Evolutionary conservation across 2,888 invertebrate species (phyloP).

Genomic region (Mesoligia furuncula): DNA sequence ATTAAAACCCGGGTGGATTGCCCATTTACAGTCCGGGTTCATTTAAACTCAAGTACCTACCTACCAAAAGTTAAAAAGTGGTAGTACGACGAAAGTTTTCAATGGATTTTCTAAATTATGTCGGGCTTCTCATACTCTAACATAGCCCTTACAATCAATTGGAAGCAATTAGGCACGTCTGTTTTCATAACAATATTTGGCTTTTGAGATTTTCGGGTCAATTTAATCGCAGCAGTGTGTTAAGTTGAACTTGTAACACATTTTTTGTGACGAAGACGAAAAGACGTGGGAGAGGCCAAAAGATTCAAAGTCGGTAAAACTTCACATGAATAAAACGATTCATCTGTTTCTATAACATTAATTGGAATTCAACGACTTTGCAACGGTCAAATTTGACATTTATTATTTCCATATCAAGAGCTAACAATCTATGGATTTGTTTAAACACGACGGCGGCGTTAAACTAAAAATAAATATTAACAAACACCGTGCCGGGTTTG

Average conservation of each 20-base stretch:
- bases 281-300: constrained; percentile 39
- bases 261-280: constrained; percentile 30
- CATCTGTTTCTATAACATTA: constrained; percentile 14
- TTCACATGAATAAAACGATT: constrained; percentile 23
- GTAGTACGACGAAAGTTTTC: neutral
- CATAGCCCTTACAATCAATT: constrained; percentile 13
- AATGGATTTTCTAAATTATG: neutral
- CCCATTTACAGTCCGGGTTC: neutral
- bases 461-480: constrained; percentile 55
- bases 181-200: constrained; percentile 1
- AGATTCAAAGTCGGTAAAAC: neutral
- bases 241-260: constrained; percentile 14
- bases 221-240: constrained; percentile 17
- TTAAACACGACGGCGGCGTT: constrained; percentile 39
- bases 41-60: constrained; percentile 12
- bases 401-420: constrained; percentile 45
- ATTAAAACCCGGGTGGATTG: too few species aligned
- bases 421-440: constrained; percentile 42
- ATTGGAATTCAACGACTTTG: constrained; percentile 40
- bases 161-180: constrained; percentile 7
- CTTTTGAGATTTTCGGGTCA: constrained; percentile 15
- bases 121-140: neutral
- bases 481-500: constrained; percentile 52
- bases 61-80: neutral
- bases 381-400: constrained; percentile 41